A percentile compares a stretch with the other conserved stretches of the same genome.
phyloP scores from a whole-genome alignment of 2,113 vertebrate genomes.

The Thalassoma bifasciatum region DNA sequence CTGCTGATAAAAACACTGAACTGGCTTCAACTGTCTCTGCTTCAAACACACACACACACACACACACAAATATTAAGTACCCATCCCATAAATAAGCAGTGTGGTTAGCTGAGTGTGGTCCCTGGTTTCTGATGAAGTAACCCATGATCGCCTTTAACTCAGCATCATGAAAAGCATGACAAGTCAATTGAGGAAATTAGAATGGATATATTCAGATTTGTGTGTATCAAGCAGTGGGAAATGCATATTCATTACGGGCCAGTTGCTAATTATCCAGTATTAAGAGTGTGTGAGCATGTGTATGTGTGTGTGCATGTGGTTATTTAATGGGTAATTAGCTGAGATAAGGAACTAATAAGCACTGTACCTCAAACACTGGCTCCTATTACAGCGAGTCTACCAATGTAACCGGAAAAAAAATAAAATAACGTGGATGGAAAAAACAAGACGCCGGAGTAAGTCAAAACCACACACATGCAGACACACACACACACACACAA shows the following conservation, averaged over 20 bases:
- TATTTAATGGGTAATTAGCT: constrained; percentile 81
- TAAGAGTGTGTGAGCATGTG: constrained; percentile 37
- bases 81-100: constrained; percentile 13
- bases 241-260: constrained; percentile 76
- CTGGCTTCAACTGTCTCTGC: not conserved
- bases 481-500: constrained; percentile 33
- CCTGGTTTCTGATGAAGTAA: constrained; percentile 23
- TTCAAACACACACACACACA: constrained; percentile 2
- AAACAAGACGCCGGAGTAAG: constrained; percentile 53
- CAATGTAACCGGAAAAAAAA: constrained; percentile 54
- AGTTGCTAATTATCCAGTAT: constrained; percentile 75
- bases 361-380: constrained; percentile 70
- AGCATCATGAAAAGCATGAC: constrained; percentile 49
- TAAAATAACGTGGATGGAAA: constrained; percentile 45
- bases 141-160: constrained; percentile 16
- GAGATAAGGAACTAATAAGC: constrained; percentile 79
- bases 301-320: constrained; percentile 52
- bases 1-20: constrained; percentile 24
- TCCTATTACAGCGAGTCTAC: constrained; percentile 69
- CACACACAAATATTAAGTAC: constrained; percentile 1
- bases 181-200: constrained; percentile 68
- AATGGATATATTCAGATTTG: constrained; percentile 72
- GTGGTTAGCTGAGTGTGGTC: not conserved
- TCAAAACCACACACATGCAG: constrained; percentile 43
- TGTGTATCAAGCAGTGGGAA: constrained; percentile 64